Percentiles rank a stretch among this genome's conserved stretches.
Conservation (phyloP, 2,797 vertebrate species). For the Anguilla anguilla region DNA sequence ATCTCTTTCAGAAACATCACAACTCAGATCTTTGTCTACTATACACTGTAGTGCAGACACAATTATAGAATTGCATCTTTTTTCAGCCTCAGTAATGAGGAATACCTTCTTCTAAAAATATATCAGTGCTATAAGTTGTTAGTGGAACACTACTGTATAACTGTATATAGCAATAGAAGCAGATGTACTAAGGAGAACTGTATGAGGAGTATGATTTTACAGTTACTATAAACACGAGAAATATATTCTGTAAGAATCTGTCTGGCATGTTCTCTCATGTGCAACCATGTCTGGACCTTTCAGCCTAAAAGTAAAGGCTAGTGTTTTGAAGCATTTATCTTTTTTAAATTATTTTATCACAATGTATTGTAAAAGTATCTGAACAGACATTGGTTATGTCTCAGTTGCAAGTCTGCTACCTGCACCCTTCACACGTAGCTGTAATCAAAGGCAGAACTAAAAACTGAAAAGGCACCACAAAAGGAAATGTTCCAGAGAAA, state of each 20-base stretch:
- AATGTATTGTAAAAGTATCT: background rate
- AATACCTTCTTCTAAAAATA: background rate
- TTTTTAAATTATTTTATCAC: background rate
- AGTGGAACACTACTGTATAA: background rate
- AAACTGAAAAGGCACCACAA: no score
- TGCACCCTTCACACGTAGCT: no score
- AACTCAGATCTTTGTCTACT: conserved; percentile 51
- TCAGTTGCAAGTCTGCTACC: no score
- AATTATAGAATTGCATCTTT: background rate
- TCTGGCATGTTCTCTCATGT: background rate
- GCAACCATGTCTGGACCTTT: background rate
- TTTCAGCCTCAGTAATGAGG: background rate
- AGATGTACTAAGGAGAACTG: background rate
- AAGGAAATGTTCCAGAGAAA: no score
- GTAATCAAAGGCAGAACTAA: no score
- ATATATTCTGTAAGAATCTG: background rate
- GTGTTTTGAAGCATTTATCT: background rate
- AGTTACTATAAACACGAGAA: background rate
- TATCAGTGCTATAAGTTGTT: background rate
- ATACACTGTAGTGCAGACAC: background rate
- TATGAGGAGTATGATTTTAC: background rate
- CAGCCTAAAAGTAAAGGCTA: background rate
- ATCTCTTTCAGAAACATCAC: conserved; percentile 72
- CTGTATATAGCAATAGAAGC: background rate
- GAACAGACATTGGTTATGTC: background rate